These are phyloP conservation scores for Phyllotreta cruciferae DNA, from an alignment of 2,888 invertebrate species.

Conservation along the genomic window DNA sequence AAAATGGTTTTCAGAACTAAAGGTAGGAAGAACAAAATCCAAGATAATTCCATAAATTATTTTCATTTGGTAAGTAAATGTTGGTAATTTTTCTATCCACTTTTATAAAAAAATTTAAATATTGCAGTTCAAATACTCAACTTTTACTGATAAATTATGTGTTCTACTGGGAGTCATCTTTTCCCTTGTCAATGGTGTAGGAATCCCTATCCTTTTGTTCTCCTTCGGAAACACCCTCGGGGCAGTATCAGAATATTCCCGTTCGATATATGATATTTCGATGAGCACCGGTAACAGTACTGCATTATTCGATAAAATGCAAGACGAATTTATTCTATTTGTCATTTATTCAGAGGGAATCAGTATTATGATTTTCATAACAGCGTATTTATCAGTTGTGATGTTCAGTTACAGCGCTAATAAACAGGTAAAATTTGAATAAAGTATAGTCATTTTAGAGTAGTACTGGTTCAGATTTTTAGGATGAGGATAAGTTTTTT, in stretches of 20 bases:
- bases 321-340: slow-evolving; percentile 63
- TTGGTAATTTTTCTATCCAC: no score
- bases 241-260: slow-evolving; percentile 63
- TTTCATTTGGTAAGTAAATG: no score
- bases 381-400: slow-evolving; percentile 70
- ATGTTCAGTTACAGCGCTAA: slow-evolving; percentile 73
- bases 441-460: background rate
- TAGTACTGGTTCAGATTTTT: slow-evolving; percentile 58
- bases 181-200: slow-evolving; percentile 66
- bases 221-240: slow-evolving; percentile 70
- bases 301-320: slow-evolving; percentile 55
- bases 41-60: no score
- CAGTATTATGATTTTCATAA: slow-evolving; percentile 65
- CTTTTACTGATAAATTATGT: slow-evolving; percentile 64
- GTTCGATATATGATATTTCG: slow-evolving; percentile 27
- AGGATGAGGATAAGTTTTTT: slow-evolving; percentile 49
- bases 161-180: slow-evolving; percentile 66
- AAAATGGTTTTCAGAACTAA: no score
- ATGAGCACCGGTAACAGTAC: slow-evolving; percentile 37
- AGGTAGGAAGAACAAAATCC: no score
- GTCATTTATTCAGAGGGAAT: slow-evolving; percentile 67
- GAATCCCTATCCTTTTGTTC: slow-evolving; percentile 70
- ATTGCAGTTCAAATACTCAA: slow-evolving; percentile 71
- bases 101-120: background rate
- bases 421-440: slow-evolving; percentile 64